Evolutionary conservation across 2,113 vertebrate species (phyloP).

Genomic region (Taurulus bubalis): DNA sequence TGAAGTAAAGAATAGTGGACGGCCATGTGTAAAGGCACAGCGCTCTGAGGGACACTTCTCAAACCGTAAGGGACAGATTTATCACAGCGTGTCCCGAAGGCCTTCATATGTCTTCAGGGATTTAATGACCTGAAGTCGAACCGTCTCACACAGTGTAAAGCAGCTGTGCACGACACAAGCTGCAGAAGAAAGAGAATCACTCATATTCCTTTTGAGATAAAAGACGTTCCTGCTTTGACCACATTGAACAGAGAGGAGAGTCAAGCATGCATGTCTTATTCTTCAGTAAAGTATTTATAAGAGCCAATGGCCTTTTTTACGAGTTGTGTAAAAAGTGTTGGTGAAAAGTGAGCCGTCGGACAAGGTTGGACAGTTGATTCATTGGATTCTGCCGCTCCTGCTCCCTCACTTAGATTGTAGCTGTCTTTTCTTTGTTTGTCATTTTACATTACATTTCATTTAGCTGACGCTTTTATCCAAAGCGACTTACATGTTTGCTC

Average conservation of each 20-base stretch:
- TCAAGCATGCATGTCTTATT: neutral
- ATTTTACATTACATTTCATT: too few relatives aligned
- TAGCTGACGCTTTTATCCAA: too few relatives aligned
- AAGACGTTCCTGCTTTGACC: neutral
- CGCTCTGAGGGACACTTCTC: neutral
- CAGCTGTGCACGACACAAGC: neutral
- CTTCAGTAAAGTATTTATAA: neutral
- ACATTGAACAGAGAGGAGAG: neutral
- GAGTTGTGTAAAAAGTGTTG: neutral
- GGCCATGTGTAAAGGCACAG: too few relatives aligned
- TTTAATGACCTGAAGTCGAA: neutral
- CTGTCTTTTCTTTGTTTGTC: neutral
- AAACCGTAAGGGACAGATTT: neutral
- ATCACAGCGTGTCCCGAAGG: neutral
- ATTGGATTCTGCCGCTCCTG: neutral
- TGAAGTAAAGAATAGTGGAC: too few relatives aligned
- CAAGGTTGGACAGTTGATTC: neutral
- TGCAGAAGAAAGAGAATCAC: neutral
- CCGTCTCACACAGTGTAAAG: neutral
- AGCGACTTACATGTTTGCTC: too few relatives aligned
- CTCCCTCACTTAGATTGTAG: neutral
- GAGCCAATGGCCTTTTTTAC: neutral
- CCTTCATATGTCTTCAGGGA: neutral
- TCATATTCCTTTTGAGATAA: too few relatives aligned
- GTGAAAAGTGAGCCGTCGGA: neutral